phyloP scores from a whole-genome alignment of 2,113 vertebrate species.

The Sprattus sprattus region DNA sequence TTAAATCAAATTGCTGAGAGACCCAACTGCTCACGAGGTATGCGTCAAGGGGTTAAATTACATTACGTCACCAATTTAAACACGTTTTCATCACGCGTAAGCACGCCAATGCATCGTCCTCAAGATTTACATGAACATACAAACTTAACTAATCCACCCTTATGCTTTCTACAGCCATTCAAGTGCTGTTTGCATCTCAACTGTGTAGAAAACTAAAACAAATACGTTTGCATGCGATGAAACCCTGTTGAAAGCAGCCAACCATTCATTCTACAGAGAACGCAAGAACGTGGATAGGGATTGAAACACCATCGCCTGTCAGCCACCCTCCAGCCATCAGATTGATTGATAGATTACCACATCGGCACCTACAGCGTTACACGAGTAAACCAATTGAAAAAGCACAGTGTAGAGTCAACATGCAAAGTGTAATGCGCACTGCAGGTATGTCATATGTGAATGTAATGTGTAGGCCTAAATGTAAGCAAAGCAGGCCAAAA shows the following conservation, averaged over 20 bases:
- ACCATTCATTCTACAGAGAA: neutral
- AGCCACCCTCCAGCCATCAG: neutral
- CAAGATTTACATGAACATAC: neutral
- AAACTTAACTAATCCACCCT: neutral
- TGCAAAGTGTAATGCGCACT: neutral
- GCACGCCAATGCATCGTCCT: neutral
- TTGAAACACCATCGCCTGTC: conserved; percentile 21
- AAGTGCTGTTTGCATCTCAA: neutral
- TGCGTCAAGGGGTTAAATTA: conserved; percentile 69
- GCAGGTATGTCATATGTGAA: neutral
- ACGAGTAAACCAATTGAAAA: neutral
- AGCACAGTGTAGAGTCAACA: neutral
- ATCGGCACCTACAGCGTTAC: neutral
- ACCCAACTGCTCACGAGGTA: conserved; percentile 64
- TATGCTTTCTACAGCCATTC: neutral
- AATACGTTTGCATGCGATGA: neutral
- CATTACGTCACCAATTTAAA: conserved; percentile 41
- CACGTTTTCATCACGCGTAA: neutral
- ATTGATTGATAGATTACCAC: conserved; percentile 8
- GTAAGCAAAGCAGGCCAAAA: neutral
- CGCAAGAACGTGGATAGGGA: neutral
- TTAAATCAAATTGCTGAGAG: conserved; percentile 78
- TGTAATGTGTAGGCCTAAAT: neutral
- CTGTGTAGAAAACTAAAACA: neutral
- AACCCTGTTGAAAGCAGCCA: neutral